Evolutionary conservation across 2,888 invertebrate genomes (phyloP), one percentile per base, ranked within the genome.

Genomic region (Exephanes ischioxanthus): DNA sequence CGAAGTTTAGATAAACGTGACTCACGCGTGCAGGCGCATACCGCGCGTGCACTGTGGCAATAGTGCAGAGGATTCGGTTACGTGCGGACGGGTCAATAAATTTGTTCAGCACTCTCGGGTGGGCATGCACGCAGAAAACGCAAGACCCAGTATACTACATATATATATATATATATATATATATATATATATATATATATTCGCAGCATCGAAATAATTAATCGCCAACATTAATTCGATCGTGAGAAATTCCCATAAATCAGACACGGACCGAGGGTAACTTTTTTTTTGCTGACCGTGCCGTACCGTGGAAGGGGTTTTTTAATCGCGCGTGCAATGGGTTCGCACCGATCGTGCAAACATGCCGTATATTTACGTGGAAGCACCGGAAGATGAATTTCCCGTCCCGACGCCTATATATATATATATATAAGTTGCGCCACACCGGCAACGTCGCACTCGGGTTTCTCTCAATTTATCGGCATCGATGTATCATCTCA

Each of bases 401-500:
- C 45, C 48, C 48, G 48, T 30, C 66, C 19, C 79, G 71, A 33
- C 19, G 48, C 48, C 4, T 4, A 48, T 48, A 16, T 48, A 11
- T 45, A 45, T 45, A 45, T 45, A 48, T 2, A 48, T 48, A 48
- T 3, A 16, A 48, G 16, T 48, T 48, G 14, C 45, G 16, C 45
- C 45, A 48, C 45, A 16, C 14, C 45, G 45, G 45, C 45, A 48
- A 48, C 45, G 45, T 48, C 45, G 75, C 63, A 26, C 63, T 71
- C 51, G 11, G 58, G 61, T 70, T 79, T 80, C 73, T 80, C 67
- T 73, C 75, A 22, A 73, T 80, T 80, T 80, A 80, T 80, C 80
- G 66, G 30, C 55, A 48, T 63, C 70, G 81, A 63, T 76, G 48
- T 30, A 55, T 66, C 26, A 79, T 58, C 22, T 58, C 26, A 26